Percentiles rank a stretch among this genome's conserved stretches.
phyloP scores from a whole-genome alignment of 1,140 invertebrate genomes.

The Caenorhabditis brenneri region DNA sequence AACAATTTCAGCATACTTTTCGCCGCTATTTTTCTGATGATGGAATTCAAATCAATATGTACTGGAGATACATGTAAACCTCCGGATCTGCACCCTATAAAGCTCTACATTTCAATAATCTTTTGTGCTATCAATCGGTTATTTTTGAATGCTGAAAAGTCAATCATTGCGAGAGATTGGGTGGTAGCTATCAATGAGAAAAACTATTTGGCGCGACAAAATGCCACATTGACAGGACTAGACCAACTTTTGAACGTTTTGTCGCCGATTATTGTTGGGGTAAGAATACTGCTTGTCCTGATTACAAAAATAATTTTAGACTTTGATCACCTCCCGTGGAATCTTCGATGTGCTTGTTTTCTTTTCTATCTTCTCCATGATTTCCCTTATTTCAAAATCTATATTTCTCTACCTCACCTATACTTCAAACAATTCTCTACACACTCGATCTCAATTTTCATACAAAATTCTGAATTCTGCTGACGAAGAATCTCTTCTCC shows the following conservation, averaged over 20 bases:
- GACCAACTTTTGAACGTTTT: background rate
- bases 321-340: background rate
- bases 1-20: background rate
- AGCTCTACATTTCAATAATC: background rate
- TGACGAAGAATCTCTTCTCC: background rate
- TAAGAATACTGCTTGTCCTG: background rate
- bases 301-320: background rate
- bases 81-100: background rate
- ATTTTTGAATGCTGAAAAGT: background rate
- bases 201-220: background rate
- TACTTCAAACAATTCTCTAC: background rate
- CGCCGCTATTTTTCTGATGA: background rate
- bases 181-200: background rate
- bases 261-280: background rate
- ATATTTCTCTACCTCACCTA: background rate
- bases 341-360: background rate
- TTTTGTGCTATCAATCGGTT: background rate
- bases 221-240: background rate
- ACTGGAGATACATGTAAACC: background rate
- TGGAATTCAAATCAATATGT: too few species aligned
- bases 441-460: background rate
- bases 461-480: background rate
- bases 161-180: constrained; percentile 6
- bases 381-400: background rate
- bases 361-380: background rate